Conservation (phyloP, 2,113 vertebrate genomes). For the Podiceps cristatus region DNA sequence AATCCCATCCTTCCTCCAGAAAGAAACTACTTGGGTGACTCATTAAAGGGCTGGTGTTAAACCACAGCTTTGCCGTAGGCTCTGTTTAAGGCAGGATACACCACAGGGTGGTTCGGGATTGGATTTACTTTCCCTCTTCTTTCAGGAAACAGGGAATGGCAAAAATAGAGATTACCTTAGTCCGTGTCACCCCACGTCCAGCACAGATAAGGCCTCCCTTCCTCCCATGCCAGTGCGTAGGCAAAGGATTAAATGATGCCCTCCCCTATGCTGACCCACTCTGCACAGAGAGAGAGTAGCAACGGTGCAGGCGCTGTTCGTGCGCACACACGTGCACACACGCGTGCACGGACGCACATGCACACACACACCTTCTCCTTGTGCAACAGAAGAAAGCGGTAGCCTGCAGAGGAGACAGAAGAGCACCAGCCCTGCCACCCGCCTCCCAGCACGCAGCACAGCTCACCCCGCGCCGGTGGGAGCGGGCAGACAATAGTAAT, state of each 20-base stretch:
- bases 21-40: not conserved
- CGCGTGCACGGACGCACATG: accelerated
- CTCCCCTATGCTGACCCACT: not conserved
- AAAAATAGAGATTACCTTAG: not conserved
- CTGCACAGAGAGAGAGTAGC: not conserved
- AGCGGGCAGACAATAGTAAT: not conserved
- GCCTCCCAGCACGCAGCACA: not conserved
- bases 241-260: not conserved
- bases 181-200: accelerated
- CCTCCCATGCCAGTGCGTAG: not conserved
- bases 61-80: not conserved
- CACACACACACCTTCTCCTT: not conserved
- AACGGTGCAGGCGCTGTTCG: not conserved
- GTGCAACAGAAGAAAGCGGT: not conserved
- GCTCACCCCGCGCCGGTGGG: accelerated
- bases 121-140: not conserved
- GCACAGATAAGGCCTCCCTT: not conserved
- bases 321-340: accelerated
- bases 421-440: not conserved
- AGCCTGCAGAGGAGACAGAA: not conserved
- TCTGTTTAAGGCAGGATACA: not conserved
- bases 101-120: not conserved
- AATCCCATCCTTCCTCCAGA: not conserved
- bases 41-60: not conserved
- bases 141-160: not conserved